These are phyloP conservation scores for Shinisaurus crocodilurus DNA, from an alignment of 2,113 vertebrate genomes.

Conservation along the genomic window DNA sequence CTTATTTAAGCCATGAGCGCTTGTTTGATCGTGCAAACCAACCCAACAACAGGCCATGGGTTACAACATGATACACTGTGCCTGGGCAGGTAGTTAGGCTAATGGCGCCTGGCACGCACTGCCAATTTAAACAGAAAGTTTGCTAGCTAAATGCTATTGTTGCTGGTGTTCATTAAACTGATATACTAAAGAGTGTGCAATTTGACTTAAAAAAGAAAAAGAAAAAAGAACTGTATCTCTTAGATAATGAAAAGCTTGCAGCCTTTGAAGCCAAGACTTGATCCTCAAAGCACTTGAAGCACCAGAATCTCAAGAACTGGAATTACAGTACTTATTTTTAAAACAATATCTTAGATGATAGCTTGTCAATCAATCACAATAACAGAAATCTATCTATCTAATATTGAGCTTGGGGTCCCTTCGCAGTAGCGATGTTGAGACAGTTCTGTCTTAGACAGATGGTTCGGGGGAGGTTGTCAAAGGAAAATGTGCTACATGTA, in stretches of 20 bases:
- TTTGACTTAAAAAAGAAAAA: neutral
- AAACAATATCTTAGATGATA: neutral
- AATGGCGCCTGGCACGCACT: no score
- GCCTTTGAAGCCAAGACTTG: neutral
- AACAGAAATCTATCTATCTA: conserved; percentile 12
- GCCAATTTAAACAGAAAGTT: neutral
- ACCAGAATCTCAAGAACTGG: neutral
- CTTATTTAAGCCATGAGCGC: no score
- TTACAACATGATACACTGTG: no score
- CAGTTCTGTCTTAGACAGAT: conserved; percentile 8
- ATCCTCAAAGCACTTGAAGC: neutral
- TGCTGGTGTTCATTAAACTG: neutral
- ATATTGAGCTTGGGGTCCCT: conserved; percentile 2
- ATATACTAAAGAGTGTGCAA: neutral
- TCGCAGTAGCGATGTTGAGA: conserved; percentile 2
- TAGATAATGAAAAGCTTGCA: neutral
- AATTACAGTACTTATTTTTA: conserved; percentile 13
- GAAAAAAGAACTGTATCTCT: neutral
- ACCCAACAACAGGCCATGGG: no score
- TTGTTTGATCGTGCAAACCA: no score
- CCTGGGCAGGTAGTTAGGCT: no score
- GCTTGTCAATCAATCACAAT: conserved; percentile 3
- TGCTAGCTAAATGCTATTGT: neutral
- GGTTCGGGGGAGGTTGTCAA: conserved; percentile 17
- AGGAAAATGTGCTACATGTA: neutral